phyloP scores from a whole-genome alignment of 30 jellyfish, hydroid and myxozoan genomes.

The Hydra vulgaris region DNA sequence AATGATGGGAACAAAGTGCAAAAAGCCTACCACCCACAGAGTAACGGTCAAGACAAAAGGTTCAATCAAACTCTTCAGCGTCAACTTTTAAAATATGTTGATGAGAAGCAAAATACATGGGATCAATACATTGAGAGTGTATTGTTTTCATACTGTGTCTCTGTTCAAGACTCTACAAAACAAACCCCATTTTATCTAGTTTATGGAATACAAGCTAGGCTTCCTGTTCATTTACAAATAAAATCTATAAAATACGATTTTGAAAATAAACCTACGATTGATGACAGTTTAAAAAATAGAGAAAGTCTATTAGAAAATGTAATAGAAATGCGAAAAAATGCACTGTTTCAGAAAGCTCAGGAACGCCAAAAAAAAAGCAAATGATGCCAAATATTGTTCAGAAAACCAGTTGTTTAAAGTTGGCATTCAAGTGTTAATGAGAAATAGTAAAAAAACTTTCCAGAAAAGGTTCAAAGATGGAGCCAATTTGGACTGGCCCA shows the following conservation, averaged over 20 bases:
- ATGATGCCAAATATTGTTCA: not conserved
- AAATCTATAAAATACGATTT: not conserved
- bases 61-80: not conserved
- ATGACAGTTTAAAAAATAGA: not conserved
- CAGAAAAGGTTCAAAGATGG: not conserved
- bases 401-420: not conserved
- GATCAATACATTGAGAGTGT: conserved; percentile 44
- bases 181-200: conserved; percentile 37
- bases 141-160: conserved; percentile 32
- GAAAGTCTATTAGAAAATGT: not conserved
- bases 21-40: not conserved
- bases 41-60: not conserved
- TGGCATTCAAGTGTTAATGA: not conserved
- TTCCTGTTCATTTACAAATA: not conserved
- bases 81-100: not conserved
- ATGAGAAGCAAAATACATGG: conserved; percentile 14
- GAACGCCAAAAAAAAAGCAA: not conserved
- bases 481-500: not conserved
- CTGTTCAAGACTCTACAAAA: conserved; percentile 49
- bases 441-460: not conserved
- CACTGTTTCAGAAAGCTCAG: not conserved
- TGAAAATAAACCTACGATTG: not conserved
- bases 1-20: not conserved
- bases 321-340: not conserved
- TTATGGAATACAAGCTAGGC: not conserved